Conservation (phyloP, 2,888 invertebrate species). For the Caenorhabditis sp. region DNA sequence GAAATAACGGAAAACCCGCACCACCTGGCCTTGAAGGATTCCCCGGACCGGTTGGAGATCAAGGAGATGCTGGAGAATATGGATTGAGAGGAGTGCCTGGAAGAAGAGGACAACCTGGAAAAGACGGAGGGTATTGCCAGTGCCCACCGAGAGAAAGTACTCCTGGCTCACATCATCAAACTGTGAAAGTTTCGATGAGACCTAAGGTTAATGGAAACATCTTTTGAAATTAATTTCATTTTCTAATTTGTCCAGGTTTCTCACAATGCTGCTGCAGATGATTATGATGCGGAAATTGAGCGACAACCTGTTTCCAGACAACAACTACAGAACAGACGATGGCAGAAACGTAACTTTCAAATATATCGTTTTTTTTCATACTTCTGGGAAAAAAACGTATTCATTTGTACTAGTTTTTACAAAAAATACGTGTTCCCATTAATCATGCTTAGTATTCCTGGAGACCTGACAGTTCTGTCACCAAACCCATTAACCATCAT, state of each 20-base stretch:
- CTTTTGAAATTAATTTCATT: background rate
- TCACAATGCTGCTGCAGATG: slow-evolving; percentile 17
- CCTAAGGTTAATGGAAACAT: background rate
- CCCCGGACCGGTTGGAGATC: slow-evolving; percentile 66
- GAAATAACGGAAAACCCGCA: slow-evolving; percentile 69
- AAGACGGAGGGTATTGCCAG: slow-evolving; percentile 73
- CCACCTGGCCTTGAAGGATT: slow-evolving; percentile 67
- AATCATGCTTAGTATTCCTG: too few relatives aligned
- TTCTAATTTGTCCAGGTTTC: background rate
- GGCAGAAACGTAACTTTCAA: slow-evolving; percentile 38
- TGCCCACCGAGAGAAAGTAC: slow-evolving; percentile 70
- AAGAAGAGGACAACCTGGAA: slow-evolving; percentile 67
- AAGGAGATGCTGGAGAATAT: slow-evolving; percentile 68
- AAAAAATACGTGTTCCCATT: too few relatives aligned
- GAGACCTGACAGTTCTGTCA: background rate
- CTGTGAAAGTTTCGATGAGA: slow-evolving; percentile 13
- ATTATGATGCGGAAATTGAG: slow-evolving; percentile 48
- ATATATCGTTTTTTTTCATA: background rate
- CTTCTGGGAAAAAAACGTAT: too few relatives aligned
- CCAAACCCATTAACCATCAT: background rate
- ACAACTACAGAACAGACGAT: slow-evolving; percentile 37
- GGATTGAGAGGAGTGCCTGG: slow-evolving; percentile 68
- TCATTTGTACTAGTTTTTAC: too few relatives aligned
- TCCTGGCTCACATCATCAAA: slow-evolving; percentile 16
- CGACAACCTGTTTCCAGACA: background rate